Conservation (phyloP, 2,113 vertebrate genomes). For the Callopanchax toddi region DNA sequence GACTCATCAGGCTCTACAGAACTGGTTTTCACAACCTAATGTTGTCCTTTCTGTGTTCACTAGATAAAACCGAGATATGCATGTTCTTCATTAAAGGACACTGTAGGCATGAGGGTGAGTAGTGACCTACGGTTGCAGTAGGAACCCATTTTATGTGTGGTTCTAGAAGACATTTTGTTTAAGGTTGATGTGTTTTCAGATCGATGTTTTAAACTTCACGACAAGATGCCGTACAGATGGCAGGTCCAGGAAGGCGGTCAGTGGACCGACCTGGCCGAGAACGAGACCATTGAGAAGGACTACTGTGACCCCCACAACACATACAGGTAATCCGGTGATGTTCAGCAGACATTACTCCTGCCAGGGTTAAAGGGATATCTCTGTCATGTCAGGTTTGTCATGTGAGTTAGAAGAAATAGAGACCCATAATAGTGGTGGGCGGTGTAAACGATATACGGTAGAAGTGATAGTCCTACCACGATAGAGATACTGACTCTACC, state of each 20-base stretch:
- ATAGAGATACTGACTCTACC: too few species aligned
- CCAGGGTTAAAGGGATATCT: too few species aligned
- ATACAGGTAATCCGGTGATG: conserved; percentile 60
- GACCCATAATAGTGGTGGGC: too few species aligned
- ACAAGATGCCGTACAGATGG: conserved; percentile 78
- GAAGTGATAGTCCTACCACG: too few species aligned
- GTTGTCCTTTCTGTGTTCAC: conserved; percentile 1
- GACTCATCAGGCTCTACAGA: neutral
- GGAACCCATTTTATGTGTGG: neutral
- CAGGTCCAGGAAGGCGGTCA: conserved; percentile 46
- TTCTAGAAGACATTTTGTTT: neutral
- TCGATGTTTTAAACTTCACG: conserved; percentile 67
- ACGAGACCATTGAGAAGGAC: conserved; percentile 73
- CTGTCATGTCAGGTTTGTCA: too few species aligned
- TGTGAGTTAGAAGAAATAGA: too few species aligned
- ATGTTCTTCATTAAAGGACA: conserved; percentile 77
- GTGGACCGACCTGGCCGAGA: conserved; percentile 65
- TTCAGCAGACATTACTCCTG: too few species aligned
- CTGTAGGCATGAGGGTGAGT: conserved; percentile 74
- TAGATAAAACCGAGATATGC: conserved; percentile 79
- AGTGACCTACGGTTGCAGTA: neutral
- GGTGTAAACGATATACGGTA: too few species aligned
- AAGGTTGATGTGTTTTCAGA: conserved; percentile 44
- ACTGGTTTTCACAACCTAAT: neutral
- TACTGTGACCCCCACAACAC: conserved; percentile 72